phyloP scores from a whole-genome alignment of 1,140 invertebrate genomes.

The Drosophila gunungcola region DNA sequence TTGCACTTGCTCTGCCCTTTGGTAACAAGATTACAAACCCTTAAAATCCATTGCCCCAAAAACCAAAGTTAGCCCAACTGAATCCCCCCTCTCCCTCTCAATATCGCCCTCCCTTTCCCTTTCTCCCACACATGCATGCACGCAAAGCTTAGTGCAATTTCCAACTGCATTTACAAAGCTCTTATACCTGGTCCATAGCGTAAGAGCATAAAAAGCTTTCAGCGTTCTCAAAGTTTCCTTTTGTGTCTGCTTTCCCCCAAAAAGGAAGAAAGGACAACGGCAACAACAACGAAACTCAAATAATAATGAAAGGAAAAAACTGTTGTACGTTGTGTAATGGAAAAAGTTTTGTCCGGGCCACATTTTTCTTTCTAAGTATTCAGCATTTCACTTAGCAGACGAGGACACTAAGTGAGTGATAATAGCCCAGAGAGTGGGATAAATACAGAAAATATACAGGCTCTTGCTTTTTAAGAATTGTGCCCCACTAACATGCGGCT shows the following conservation, averaged over 20 bases:
- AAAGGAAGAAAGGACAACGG: constrained; percentile 43
- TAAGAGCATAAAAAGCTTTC: constrained; percentile 78
- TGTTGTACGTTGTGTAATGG: constrained; percentile 81
- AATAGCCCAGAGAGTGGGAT: constrained; percentile 23
- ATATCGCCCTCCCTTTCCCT: neutral
- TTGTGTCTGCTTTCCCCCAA: constrained; percentile 70
- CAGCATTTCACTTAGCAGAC: constrained; percentile 75
- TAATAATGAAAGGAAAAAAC: constrained; percentile 65
- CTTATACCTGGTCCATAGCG: constrained; percentile 53
- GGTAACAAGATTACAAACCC: neutral
- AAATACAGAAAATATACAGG: constrained; percentile 5
- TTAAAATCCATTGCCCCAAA: constrained; percentile 11
- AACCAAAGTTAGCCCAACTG: constrained; percentile 7
- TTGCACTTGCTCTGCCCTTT: no score
- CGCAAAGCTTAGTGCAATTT: constrained; percentile 19
- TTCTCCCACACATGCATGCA: neutral
- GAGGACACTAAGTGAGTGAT: constrained; percentile 45
- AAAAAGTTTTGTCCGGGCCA: constrained; percentile 79
- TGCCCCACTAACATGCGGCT: neutral
- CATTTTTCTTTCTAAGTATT: constrained; percentile 77
- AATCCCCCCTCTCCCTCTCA: neutral
- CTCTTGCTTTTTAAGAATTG: constrained; percentile 2
- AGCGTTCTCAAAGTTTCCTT: constrained; percentile 76
- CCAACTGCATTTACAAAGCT: constrained; percentile 46
- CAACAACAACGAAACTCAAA: constrained; percentile 44